These are phyloP conservation scores for Xanthostigma xanthostigma DNA, from an alignment of 2,888 invertebrate genomes.

Conservation along the genomic window DNA sequence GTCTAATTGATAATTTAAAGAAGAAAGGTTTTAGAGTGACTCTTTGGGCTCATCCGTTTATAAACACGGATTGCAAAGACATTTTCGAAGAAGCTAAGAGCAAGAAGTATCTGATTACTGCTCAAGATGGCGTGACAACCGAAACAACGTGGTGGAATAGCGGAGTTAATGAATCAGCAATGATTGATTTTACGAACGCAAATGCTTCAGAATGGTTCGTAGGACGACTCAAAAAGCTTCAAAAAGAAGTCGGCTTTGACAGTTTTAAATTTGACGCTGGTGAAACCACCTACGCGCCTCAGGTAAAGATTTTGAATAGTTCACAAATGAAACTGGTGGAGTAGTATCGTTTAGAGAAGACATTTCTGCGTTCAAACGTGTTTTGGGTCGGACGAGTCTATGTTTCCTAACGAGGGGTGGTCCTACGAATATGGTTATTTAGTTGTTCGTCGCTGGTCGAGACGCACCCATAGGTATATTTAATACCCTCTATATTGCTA, in stretches of 20 bases:
- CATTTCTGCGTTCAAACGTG: too few species aligned
- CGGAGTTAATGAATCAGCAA: slow-evolving; percentile 36
- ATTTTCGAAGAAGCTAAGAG: slow-evolving; percentile 40
- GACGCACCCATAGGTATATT: too few species aligned
- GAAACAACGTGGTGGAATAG: slow-evolving; percentile 38
- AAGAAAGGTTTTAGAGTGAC: slow-evolving; percentile 55
- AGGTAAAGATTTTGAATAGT: slow-evolving; percentile 22
- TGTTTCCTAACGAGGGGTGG: too few species aligned
- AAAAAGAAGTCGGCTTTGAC: slow-evolving; percentile 47
- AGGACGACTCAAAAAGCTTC: slow-evolving; percentile 33
- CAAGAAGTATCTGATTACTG: slow-evolving; percentile 38
- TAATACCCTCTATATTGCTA: too few species aligned
- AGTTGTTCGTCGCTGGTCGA: too few species aligned
- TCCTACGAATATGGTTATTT: too few species aligned
- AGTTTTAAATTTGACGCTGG: slow-evolving; percentile 75
- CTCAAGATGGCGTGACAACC: slow-evolving; percentile 33
- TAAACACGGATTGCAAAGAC: slow-evolving; percentile 53
- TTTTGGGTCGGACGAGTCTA: too few species aligned
- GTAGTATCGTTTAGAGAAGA: too few species aligned
- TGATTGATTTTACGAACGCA: slow-evolving; percentile 60
- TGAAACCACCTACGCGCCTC: slow-evolving; percentile 52
- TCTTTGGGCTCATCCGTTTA: slow-evolving; percentile 78
- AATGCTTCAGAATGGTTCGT: slow-evolving; percentile 45
- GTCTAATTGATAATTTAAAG: slow-evolving; percentile 45
- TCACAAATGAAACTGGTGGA: too few species aligned